A percentile compares a stretch with the other conserved stretches of the same genome.
These are phyloP conservation scores for Druon quercuslanigerum DNA, from an alignment of 1,140 invertebrate genomes.

Conservation along the genomic window DNA sequence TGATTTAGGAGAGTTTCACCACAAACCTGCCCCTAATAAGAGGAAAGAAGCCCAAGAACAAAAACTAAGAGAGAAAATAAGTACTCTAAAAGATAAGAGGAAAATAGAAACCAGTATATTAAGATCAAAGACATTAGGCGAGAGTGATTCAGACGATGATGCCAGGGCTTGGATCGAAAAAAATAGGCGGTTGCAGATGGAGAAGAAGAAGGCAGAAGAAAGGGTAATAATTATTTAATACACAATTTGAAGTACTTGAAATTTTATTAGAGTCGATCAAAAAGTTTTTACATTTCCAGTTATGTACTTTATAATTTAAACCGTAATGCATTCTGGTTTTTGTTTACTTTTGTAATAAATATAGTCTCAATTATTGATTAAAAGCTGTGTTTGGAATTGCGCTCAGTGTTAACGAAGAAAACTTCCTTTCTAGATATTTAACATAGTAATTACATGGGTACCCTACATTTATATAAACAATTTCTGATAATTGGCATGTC, in stretches of 20 bases:
- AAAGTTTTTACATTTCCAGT: too few species aligned
- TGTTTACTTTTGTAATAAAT: too few species aligned
- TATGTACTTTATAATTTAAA: too few species aligned
- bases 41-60: slow-evolving; percentile 85
- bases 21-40: slow-evolving; percentile 92
- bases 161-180: slow-evolving; percentile 88
- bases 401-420: too few species aligned
- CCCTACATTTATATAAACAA: too few species aligned
- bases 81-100: slow-evolving; percentile 86
- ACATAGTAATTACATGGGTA: too few species aligned
- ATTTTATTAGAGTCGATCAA: too few species aligned
- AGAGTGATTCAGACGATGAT: slow-evolving; percentile 86
- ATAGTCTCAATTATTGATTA: too few species aligned
- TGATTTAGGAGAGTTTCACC: slow-evolving; percentile 93
- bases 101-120: slow-evolving; percentile 79
- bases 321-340: too few species aligned
- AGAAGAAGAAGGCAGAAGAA: slow-evolving; percentile 91
- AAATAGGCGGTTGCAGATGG: slow-evolving; percentile 84
- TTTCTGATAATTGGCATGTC: too few species aligned
- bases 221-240: slow-evolving; percentile 78
- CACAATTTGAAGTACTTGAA: neutral
- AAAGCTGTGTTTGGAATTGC: too few species aligned
- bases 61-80: slow-evolving; percentile 89
- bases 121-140: slow-evolving; percentile 83
- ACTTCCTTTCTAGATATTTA: too few species aligned